These are phyloP conservation scores for Alca torda DNA, from an alignment of 2,797 vertebrate species.

Conservation along the genomic window DNA sequence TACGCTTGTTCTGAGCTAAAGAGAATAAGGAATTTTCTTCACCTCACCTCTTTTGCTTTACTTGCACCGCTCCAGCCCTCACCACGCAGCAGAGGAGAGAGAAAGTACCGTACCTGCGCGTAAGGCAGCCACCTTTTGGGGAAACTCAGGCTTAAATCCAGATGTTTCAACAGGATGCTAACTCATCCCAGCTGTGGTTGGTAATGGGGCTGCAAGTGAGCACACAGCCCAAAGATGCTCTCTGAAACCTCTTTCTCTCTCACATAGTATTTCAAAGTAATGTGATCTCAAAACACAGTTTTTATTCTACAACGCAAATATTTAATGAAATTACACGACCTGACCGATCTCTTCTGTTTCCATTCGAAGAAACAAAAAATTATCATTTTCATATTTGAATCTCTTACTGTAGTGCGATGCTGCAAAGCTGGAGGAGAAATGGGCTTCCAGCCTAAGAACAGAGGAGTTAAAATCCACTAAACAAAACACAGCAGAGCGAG, in stretches of 20 bases:
- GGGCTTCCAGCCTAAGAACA: neutral
- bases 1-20: neutral
- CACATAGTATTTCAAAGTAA: neutral
- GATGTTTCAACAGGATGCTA: neutral
- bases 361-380: neutral
- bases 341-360: neutral
- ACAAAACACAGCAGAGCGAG: neutral
- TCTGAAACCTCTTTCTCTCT: neutral
- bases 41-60: neutral
- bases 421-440: neutral
- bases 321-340: neutral
- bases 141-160: neutral
- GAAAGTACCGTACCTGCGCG: neutral
- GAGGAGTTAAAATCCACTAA: neutral
- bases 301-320: neutral
- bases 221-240: neutral
- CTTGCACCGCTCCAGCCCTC: neutral
- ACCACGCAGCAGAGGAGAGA: neutral
- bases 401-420: neutral
- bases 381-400: neutral
- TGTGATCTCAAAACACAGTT: neutral
- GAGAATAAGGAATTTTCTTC: neutral
- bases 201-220: neutral
- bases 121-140: neutral
- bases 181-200: neutral